phyloP scores from a whole-genome alignment of 2,797 vertebrate species.

The Chaetophractus vellerosus region DNA sequence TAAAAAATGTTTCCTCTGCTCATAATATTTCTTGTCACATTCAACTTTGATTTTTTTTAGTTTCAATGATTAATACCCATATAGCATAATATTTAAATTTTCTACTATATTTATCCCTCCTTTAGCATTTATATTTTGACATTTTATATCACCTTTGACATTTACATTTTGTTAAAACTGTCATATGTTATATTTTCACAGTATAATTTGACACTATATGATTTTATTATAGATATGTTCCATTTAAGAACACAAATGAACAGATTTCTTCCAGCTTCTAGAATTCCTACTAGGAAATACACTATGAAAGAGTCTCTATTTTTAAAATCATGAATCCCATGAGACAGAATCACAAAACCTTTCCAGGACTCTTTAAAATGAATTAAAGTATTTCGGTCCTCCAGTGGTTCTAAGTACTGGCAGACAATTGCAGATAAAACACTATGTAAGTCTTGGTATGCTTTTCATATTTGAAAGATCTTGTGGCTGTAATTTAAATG shows the following conservation, averaged over 20 bases:
- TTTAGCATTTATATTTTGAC: background rate
- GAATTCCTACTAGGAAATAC: constrained; percentile 4
- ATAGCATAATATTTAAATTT: background rate
- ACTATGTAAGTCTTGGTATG: background rate
- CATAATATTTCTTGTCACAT: background rate
- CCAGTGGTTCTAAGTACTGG: background rate
- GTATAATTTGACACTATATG: background rate
- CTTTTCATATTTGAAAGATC: background rate
- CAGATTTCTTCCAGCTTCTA: background rate
- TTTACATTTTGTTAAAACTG: background rate
- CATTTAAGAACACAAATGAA: background rate
- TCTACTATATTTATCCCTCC: background rate
- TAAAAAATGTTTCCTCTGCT: background rate
- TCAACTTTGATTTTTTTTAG: background rate
- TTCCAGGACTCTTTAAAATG: background rate
- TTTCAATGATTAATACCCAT: background rate
- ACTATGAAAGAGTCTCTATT: background rate
- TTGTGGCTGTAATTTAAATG: background rate
- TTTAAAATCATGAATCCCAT: background rate
- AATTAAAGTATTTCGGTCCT: background rate
- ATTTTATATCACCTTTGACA: background rate
- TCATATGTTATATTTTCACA: background rate
- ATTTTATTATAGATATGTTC: background rate
- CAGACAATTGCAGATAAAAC: background rate
- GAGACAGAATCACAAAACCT: background rate